Base-by-base conservation (phyloP, 1,140 invertebrate genomes). In the Drosophila repleta region DNA sequence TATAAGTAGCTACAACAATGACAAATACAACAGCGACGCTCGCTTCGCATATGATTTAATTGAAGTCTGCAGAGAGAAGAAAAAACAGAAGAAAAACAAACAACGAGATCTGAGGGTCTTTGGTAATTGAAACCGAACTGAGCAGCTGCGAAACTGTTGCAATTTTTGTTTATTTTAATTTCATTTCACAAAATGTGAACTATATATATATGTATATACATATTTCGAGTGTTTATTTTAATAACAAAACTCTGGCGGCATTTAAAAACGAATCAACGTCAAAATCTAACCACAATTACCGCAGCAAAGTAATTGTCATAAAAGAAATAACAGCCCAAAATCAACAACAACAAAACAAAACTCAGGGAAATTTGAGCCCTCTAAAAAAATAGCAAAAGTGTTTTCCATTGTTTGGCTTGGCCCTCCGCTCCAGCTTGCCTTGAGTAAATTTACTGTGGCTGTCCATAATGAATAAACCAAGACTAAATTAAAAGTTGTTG, bases 101-200 rank as follows among this genome's bases (percentile, higher is more conserved):
- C 39, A 55, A 58, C 53, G 18, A 48, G 39, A 61, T 56, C 32
- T 35, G 10, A 18, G 52, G 43, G 51, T 46, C 35, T n/a, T n/a
- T 39, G 63, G 21, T 48, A 67, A 56, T 63, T 64, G 66, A 56
- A 71, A 43, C 51, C n/a, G 24, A n/a, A 32, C 41, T 39, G 51
- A 65, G 6, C 53, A 56, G 55, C 35, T 56, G 51, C 49, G 35
- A 63, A 71, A 57, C 45, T 65, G 35, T 32, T 35, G 60, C 46
- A 57, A 71, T 45, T 70, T 70, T 69, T 85, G 65, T 87, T 87
- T 81, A 85, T 85, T 87, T 85, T 77, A 87, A 87, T 81, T 81
- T 78, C 77, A 81, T 72, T 72, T 79, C 55, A 72, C 39, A 81
- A 85, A 85, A 87, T 85, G 76, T 78, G 45, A 74, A 58, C 58